Percentiles rank a stretch among this genome's conserved stretches.
These are phyloP conservation scores for Carettochelys insculpta DNA, from an alignment of 2,113 vertebrate species.

Conservation along the genomic window DNA sequence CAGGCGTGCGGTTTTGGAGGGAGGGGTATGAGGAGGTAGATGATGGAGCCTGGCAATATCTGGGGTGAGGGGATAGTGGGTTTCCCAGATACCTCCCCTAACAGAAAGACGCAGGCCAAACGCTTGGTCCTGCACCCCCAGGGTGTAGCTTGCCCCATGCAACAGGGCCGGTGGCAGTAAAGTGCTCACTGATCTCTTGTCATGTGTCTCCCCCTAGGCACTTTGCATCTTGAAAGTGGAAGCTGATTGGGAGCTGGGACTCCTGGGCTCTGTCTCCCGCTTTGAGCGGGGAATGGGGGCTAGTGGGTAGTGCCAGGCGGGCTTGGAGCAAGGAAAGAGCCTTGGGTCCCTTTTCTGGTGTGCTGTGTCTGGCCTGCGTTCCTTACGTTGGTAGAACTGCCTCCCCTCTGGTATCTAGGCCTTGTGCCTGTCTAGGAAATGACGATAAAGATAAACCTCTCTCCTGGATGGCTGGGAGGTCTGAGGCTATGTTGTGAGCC, in stretches of 20 bases:
- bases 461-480: background rate
- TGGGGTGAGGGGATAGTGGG: background rate
- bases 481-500: background rate
- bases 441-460: background rate
- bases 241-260: background rate
- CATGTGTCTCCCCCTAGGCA: background rate
- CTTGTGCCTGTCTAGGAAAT: background rate
- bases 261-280: background rate
- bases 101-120: background rate
- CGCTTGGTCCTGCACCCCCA: background rate
- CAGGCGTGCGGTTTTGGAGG: background rate
- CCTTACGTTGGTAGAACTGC: background rate
- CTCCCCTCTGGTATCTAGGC: background rate
- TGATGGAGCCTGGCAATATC: background rate
- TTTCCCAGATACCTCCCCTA: background rate
- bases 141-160: too few species aligned
- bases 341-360: background rate
- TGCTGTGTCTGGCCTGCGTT: background rate
- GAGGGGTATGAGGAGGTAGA: background rate
- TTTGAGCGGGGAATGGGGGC: background rate
- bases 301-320: background rate
- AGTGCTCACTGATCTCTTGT: background rate
- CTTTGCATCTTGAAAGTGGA: background rate
- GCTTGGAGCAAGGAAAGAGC: background rate
- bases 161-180: background rate